Conservation (phyloP, 1,140 invertebrate genomes). For the Platorchestia sp. region DNA sequence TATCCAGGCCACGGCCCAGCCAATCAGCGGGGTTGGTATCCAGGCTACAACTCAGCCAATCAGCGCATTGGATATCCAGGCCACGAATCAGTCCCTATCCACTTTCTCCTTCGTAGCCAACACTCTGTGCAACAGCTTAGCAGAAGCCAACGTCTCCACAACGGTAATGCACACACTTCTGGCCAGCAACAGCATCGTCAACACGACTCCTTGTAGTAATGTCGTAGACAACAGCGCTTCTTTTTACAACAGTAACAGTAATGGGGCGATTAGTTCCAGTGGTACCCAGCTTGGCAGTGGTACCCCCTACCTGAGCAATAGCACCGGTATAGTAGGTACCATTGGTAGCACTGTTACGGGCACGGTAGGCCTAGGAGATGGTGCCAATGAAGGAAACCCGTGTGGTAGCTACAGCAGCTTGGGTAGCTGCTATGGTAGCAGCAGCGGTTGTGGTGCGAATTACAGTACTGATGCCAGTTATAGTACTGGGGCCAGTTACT, state of each 20-base stretch:
- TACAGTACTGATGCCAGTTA: background rate
- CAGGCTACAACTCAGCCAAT: background rate
- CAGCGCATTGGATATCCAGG: no score
- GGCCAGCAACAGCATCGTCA: conserved; percentile 24
- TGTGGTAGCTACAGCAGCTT: background rate
- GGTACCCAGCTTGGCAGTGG: background rate
- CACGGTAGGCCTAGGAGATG: no score
- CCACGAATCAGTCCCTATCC: background rate
- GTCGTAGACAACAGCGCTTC: background rate
- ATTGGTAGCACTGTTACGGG: no score
- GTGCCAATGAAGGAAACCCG: no score
- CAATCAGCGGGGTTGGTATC: background rate
- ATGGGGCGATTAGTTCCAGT: background rate
- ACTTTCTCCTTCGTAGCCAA: background rate
- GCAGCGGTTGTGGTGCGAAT: background rate
- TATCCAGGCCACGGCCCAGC: no score
- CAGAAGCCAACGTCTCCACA: background rate
- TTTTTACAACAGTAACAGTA: background rate
- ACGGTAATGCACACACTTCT: conserved; percentile 13
- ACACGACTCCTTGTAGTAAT: background rate
- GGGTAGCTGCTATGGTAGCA: background rate
- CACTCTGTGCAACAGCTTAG: background rate
- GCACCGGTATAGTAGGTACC: background rate
- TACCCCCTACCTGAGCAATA: background rate
- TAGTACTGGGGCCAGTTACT: background rate